Base-by-base conservation (phyloP, 2,888 invertebrate species). In the Serrognathus titanus region DNA sequence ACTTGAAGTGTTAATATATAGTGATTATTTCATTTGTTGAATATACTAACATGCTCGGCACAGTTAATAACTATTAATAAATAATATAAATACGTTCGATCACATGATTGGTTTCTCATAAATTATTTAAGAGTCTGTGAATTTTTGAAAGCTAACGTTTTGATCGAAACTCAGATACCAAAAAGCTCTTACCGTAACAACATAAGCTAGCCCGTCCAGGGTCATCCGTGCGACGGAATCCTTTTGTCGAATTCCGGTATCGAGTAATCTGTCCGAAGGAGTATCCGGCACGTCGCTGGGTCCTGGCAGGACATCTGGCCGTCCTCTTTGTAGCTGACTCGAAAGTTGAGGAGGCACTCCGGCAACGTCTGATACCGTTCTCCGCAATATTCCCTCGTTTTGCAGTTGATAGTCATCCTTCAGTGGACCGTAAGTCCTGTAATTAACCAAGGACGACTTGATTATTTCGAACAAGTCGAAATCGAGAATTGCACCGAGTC, bases 171-270 rank as follows among this genome's bases (percentile, higher is more conserved):
- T 4, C 4, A 6, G 24, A 31, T 31, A 31, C 24, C 24, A 31
- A 6, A 6, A 31, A 31, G 24, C 24, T 31, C 85, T 85, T 74
- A 92, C 92, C 78, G 87, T 86, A 68, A 89, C 87, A 74, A 91
- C 87, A 77, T 88, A 89, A 69, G 89, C 86, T 54, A 92, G 80
- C 60, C 91, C 91, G 67, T 87, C 87, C 76, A 89, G 84, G 20
- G 92, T 90, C 84, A 92, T 89, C 70, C 88, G 82, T 40, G 90
- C 88, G 36, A 92, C 92, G 60, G 92, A 90, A 70, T 92, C 90
- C 81, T 89, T 89, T 72, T 88, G 83, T 39, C 82, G 74, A 7
- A 82, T 75, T 46, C 39, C 46, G 4, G 54, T 51, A 31, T 67
- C 62, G 53, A 62, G 62, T 46, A 62, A 46, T n/a, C 66, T 64